Conservation (phyloP, 2,888 invertebrate genomes). For the Diaphora mendica region DNA sequence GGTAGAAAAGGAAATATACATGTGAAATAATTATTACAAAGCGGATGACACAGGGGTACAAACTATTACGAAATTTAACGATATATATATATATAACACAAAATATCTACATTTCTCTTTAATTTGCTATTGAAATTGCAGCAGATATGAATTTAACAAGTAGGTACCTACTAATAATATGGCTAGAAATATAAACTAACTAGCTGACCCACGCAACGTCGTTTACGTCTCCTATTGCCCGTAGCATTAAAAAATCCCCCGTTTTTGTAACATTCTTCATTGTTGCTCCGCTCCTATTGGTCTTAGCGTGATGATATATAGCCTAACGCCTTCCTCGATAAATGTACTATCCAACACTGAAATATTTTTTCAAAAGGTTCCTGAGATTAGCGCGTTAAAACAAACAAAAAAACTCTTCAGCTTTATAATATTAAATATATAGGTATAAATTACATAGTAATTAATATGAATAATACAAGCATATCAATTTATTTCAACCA, state of each 20-base stretch:
- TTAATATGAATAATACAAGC: neutral
- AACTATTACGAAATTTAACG: neutral
- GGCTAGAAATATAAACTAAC: neutral
- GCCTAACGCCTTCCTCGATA: too few relatives aligned
- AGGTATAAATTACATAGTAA: too few relatives aligned
- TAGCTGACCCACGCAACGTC: neutral
- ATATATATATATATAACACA: too few relatives aligned
- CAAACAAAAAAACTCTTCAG: too few relatives aligned
- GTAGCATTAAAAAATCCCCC: too few relatives aligned
- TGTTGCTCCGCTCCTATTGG: too few relatives aligned
- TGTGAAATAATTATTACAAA: neutral
- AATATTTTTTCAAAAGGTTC: too few relatives aligned
- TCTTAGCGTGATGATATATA: too few relatives aligned
- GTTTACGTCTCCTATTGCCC: too few relatives aligned
- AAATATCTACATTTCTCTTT: neutral
- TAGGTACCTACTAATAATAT: neutral
- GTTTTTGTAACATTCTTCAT: neutral
- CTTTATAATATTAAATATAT: too few relatives aligned
- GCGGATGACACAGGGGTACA: neutral
- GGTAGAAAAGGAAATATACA: neutral
- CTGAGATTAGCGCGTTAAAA: too few relatives aligned
- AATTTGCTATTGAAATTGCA: neutral
- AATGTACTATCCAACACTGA: too few relatives aligned
- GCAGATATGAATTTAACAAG: neutral
- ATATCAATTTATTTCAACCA: neutral